Percentiles rank a stretch among this genome's conserved stretches.
Evolutionary conservation across 2,113 vertebrate genomes (phyloP).

Genomic region (Psittacara wagleri): DNA sequence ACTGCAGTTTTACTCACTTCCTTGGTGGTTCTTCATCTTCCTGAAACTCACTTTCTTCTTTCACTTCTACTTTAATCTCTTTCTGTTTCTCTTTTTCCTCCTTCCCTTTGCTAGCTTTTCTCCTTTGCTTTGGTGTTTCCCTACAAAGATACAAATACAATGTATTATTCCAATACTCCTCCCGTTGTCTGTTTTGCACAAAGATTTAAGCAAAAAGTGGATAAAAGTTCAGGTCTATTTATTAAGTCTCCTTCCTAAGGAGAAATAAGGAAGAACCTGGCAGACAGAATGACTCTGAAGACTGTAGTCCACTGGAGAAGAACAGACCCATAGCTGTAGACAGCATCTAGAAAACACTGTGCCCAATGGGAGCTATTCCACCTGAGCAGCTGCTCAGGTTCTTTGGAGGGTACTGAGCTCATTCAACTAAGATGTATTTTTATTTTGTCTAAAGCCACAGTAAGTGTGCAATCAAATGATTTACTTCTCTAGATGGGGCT

Average conservation of each 20-base stretch:
- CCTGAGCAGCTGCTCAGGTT: neutral
- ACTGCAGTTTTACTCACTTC: conserved; percentile 81
- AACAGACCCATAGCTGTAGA: neutral
- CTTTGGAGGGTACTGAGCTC: neutral
- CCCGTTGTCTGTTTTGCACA: neutral
- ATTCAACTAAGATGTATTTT: neutral
- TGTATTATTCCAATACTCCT: neutral
- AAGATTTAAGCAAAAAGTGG: neutral
- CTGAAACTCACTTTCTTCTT: conserved; percentile 84
- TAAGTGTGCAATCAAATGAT: neutral
- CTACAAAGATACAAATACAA: conserved; percentile 67
- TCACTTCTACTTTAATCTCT: conserved; percentile 86
- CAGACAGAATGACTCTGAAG: neutral
- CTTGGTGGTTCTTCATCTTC: conserved; percentile 91
- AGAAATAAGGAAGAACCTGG: neutral
- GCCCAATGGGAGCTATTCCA: neutral
- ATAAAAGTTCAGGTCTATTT: neutral
- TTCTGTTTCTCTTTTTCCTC: conserved; percentile 84
- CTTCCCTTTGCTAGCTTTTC: conserved; percentile 81
- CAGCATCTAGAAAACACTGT: neutral
- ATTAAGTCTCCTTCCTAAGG: neutral
- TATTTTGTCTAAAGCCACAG: neutral
- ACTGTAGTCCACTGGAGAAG: neutral
- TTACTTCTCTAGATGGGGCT: conserved; percentile 86
- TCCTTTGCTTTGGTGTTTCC: conserved; percentile 85